Conservation (phyloP, 2,113 vertebrate species). For the Nicator chloris region DNA sequence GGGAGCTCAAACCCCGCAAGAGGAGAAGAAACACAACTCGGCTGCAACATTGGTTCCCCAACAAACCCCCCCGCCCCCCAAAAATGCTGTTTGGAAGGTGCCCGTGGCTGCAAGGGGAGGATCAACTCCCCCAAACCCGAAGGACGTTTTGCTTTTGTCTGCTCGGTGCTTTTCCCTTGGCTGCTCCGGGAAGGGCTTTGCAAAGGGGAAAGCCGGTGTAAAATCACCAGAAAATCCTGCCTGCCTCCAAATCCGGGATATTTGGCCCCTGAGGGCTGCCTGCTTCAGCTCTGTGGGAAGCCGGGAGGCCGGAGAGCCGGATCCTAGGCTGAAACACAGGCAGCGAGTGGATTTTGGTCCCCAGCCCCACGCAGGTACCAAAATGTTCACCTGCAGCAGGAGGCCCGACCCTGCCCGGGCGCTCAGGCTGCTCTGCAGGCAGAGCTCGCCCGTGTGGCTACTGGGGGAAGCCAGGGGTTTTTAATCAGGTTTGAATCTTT, state of each 20-base stretch:
- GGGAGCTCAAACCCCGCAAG: conserved; percentile 30
- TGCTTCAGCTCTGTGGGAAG: neutral
- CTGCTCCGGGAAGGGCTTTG: neutral
- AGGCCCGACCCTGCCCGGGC: neutral
- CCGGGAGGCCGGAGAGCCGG: neutral
- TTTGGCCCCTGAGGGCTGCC: neutral
- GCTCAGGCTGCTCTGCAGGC: neutral
- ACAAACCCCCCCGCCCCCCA: neutral
- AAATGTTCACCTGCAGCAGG: neutral
- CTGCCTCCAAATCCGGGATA: neutral
- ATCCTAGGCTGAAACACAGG: neutral
- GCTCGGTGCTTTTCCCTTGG: neutral
- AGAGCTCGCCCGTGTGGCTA: neutral
- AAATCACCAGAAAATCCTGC: neutral
- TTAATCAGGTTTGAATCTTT: neutral
- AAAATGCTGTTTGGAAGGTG: conserved; percentile 6
- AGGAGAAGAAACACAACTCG: neutral
- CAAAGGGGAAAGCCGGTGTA: neutral
- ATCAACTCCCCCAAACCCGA: neutral
- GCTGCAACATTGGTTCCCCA: neutral
- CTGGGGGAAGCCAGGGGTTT: neutral
- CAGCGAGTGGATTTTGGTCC: neutral
- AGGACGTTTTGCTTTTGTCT: neutral
- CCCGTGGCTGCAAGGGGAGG: neutral
- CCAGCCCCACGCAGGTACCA: neutral